Percentiles rank a stretch among this genome's conserved stretches.
phyloP scores from a whole-genome alignment of 64 coral and sea anemone genomes.

The Porites lutea region DNA sequence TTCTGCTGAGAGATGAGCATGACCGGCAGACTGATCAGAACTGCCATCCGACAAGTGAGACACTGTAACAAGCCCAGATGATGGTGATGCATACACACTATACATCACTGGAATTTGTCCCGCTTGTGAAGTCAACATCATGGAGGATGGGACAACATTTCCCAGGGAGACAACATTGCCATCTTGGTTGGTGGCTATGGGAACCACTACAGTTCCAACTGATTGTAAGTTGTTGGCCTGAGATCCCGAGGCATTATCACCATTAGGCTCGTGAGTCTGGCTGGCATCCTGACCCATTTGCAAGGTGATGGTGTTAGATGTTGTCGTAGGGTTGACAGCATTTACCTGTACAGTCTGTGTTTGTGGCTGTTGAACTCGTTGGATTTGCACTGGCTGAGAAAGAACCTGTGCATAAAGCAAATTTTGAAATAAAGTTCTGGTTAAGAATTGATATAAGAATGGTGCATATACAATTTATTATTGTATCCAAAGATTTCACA shows the following conservation, averaged over 20 bases:
- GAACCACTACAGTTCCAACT: conserved; percentile 78
- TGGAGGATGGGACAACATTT: conserved; percentile 84
- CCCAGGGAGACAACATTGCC: conserved; percentile 85
- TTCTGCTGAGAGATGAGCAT: conserved; percentile 72
- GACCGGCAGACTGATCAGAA: conserved; percentile 47
- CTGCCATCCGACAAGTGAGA: conserved; percentile 65
- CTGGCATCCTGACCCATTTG: conserved; percentile 70
- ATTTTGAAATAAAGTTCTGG: neutral
- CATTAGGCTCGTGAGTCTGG: conserved; percentile 77
- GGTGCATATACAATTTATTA: too few species aligned
- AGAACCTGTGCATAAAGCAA: conserved; percentile 35
- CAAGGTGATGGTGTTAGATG: conserved; percentile 53
- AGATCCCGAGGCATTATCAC: conserved; percentile 64
- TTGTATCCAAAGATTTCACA: too few species aligned
- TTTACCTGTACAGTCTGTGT: conserved; percentile 50
- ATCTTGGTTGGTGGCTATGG: conserved; percentile 90
- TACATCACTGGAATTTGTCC: conserved; percentile 95
- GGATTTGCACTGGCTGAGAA: conserved; percentile 64
- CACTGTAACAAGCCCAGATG: conserved; percentile 80
- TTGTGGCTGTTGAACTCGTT: conserved; percentile 58
- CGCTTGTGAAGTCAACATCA: conserved; percentile 89
- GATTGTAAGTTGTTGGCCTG: conserved; percentile 74
- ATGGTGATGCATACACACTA: conserved; percentile 76
- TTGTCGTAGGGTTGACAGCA: conserved; percentile 33
- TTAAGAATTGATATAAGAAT: too few species aligned